Conservation (phyloP, 2,888 invertebrate genomes). For the Parelbella ahira region DNA sequence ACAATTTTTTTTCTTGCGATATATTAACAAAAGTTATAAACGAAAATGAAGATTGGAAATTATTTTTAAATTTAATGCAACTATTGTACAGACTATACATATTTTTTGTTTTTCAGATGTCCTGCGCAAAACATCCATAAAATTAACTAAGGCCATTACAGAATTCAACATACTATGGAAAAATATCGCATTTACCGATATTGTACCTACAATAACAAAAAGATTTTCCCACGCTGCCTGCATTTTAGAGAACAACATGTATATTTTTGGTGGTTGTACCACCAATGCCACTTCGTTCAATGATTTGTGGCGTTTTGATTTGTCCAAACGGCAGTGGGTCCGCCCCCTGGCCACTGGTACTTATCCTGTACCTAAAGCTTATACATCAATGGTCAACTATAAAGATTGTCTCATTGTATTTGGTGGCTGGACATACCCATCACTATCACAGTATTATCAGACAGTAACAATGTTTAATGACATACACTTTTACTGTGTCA, state of each 20-base stretch:
- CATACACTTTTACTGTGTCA: slow-evolving; percentile 92
- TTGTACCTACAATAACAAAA: slow-evolving; percentile 90
- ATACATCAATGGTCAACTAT: slow-evolving; percentile 94
- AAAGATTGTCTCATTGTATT: slow-evolving; percentile 91
- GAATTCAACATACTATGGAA: slow-evolving; percentile 90
- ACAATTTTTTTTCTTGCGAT: too few species aligned
- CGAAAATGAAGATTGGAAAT: too few species aligned
- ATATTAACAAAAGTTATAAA: too few species aligned
- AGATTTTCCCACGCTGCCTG: slow-evolving; percentile 96
- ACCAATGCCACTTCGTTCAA: slow-evolving; percentile 97
- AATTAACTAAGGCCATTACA: slow-evolving; percentile 87
- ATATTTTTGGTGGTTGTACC: slow-evolving; percentile 97
- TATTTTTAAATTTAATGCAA: too few species aligned
- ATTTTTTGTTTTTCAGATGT: slow-evolving; percentile 82
- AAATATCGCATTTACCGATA: slow-evolving; percentile 78
- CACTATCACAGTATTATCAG: slow-evolving; percentile 90
- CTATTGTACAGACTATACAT: too few species aligned
- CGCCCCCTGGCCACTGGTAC: slow-evolving; percentile 89
- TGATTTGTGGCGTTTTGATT: slow-evolving; percentile 96
- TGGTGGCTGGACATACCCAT: slow-evolving; percentile 97
- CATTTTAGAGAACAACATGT: slow-evolving; percentile 91
- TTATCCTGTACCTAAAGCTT: slow-evolving; percentile 97
- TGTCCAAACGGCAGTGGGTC: slow-evolving; percentile 91
- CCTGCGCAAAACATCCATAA: slow-evolving; percentile 85
- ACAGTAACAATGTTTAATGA: slow-evolving; percentile 95